These are phyloP conservation scores for Hypomecis punctinalis DNA, from an alignment of 2,888 invertebrate species.

Conservation along the genomic window DNA sequence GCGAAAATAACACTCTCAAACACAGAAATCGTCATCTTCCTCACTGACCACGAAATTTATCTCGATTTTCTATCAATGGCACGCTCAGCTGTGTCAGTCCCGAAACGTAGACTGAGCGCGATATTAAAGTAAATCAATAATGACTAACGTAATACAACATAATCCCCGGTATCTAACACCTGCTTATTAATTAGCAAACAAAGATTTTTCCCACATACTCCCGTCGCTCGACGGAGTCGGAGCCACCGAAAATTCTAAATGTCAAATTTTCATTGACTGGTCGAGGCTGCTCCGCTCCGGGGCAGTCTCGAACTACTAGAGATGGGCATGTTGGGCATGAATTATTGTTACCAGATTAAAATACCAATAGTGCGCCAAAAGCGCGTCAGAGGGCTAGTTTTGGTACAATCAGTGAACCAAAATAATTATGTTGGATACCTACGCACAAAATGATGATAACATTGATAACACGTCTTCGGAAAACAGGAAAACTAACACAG, in stretches of 20 bases:
- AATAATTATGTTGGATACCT: too few species aligned
- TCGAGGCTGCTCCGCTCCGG: constrained; percentile 1
- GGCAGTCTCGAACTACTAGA: neutral
- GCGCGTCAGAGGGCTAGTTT: too few species aligned
- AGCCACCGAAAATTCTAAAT: constrained; percentile 60
- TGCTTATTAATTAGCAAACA: constrained; percentile 63
- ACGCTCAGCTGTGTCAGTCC: constrained; percentile 50
- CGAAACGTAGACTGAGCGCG: constrained; percentile 45
- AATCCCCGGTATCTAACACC: constrained; percentile 60
- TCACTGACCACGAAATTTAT: constrained; percentile 64
- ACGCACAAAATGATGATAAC: too few species aligned
- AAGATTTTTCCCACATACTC: constrained; percentile 65
- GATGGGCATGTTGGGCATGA: neutral
- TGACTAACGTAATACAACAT: constrained; percentile 60
- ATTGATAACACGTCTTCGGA: too few species aligned
- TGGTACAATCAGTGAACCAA: too few species aligned
- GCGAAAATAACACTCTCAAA: constrained; percentile 71
- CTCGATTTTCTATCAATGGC: constrained; percentile 65
- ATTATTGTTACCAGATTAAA: too few species aligned
- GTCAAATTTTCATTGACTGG: constrained; percentile 47
- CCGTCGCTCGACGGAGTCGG: constrained; percentile 56
- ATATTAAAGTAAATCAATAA: constrained; percentile 58
- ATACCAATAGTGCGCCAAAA: too few species aligned
- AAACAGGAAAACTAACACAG: too few species aligned
- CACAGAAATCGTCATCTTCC: constrained; percentile 74